phyloP scores from a whole-genome alignment of 2,113 vertebrate species.

The Pedionomus torquatus region DNA sequence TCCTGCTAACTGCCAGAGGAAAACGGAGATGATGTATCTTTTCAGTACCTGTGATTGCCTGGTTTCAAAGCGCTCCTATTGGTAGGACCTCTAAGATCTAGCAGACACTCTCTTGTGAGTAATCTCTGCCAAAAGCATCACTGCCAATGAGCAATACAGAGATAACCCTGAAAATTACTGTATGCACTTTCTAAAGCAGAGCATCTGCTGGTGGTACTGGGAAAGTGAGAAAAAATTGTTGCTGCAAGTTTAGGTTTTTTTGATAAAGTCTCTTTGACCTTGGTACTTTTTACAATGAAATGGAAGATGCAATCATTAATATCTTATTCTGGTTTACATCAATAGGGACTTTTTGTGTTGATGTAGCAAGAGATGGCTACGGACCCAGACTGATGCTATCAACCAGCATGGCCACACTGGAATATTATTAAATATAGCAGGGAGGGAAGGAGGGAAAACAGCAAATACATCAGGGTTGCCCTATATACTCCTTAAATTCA shows the following conservation, averaged over 20 bases:
- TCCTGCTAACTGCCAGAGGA: not conserved
- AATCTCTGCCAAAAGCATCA: not conserved
- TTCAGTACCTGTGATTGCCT: slow-evolving; percentile 18
- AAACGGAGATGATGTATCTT: not conserved
- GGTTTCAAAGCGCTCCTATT: not conserved
- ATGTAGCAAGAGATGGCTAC: not conserved
- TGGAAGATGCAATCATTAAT: not conserved
- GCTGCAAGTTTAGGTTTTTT: not conserved
- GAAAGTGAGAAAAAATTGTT: not conserved
- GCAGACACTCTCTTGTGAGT: not conserved
- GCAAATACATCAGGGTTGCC: fast-evolving
- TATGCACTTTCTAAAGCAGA: not conserved
- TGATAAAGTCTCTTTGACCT: not conserved
- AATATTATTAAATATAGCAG: not conserved
- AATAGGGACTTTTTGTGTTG: not conserved
- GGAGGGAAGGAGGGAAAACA: fast-evolving
- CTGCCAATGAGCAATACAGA: not conserved
- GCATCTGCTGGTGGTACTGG: not conserved
- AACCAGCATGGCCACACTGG: not conserved
- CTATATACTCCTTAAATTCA: not conserved
- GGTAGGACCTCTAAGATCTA: not conserved
- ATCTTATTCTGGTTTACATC: not conserved
- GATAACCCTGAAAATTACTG: not conserved
- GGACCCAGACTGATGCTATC: not conserved
- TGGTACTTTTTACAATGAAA: not conserved